These are phyloP conservation scores for Seira musarum DNA, from an alignment of 2,888 invertebrate species.

Conservation along the genomic window DNA sequence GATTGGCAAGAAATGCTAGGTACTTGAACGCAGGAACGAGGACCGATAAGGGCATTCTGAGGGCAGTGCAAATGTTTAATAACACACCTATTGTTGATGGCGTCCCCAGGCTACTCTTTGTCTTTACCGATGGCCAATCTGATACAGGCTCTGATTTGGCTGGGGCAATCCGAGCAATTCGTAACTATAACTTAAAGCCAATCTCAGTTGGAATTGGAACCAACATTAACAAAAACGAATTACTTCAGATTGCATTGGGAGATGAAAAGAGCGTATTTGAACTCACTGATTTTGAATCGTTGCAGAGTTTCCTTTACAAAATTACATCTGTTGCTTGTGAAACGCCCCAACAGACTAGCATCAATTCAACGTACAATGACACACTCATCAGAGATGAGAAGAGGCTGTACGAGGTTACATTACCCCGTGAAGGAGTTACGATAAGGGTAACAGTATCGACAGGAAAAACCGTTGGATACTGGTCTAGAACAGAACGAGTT, in stretches of 20 bases:
- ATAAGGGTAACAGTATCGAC: constrained; percentile 15
- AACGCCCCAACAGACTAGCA: constrained; percentile 44
- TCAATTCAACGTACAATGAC: constrained; percentile 43
- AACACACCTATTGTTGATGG: not conserved
- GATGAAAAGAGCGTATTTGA: constrained; percentile 31
- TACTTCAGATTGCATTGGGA: constrained; percentile 40
- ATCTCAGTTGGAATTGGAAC: constrained; percentile 58
- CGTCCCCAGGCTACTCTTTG: constrained; percentile 36
- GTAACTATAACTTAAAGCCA: constrained; percentile 24
- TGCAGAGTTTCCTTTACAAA: constrained; percentile 47
- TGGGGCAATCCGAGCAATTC: constrained; percentile 1
- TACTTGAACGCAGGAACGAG: constrained; percentile 38
- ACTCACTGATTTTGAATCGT: constrained; percentile 37
- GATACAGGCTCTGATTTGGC: not conserved
- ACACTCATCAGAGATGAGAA: constrained; percentile 39
- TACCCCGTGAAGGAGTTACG: constrained; percentile 50
- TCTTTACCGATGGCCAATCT: constrained; percentile 47
- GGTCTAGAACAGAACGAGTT: constrained; percentile 31
- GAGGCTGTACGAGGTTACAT: constrained; percentile 39
- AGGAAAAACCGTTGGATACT: constrained; percentile 46
- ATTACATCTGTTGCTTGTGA: constrained; percentile 57
- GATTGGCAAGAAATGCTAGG: not conserved
- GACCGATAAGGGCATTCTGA: constrained; percentile 37
- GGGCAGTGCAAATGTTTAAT: constrained; percentile 21
- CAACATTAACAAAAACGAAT: constrained; percentile 26